Conservation (phyloP, 2,113 vertebrate species). For the Herpailurus yagouaroundi region DNA sequence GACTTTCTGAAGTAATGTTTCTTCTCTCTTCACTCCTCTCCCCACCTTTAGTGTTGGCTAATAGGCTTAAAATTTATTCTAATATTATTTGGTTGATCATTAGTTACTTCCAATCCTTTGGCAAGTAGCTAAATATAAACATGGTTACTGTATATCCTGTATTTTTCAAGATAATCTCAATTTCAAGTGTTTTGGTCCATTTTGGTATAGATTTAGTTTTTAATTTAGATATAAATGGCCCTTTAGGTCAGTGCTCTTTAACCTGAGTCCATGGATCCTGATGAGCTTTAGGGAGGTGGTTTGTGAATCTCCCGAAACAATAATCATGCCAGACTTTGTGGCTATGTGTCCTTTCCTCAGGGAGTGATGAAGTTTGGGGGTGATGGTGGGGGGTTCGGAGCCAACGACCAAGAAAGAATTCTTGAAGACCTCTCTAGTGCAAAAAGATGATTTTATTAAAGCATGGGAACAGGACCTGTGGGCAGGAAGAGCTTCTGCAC, state of each 20-base stretch:
- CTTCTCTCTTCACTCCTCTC: neutral
- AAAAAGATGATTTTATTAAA: too few relatives aligned
- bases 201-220: neutral
- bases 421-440: too few relatives aligned
- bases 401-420: too few relatives aligned
- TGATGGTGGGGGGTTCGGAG: too few relatives aligned
- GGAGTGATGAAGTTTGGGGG: too few relatives aligned
- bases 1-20: constrained; percentile 11
- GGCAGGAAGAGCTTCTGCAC: too few relatives aligned
- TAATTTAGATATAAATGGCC: neutral
- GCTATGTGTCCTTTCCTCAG: neutral
- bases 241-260: neutral
- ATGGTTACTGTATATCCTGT: neutral
- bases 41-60: neutral
- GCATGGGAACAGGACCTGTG: too few relatives aligned
- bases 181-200: neutral
- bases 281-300: neutral
- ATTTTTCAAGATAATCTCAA: neutral
- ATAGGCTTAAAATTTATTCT: neutral
- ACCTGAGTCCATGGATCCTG: neutral
- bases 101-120: neutral
- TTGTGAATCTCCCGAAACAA: neutral
- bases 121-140: constrained; percentile 11
- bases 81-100: neutral
- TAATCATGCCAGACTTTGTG: neutral